Conservation (phyloP, 1,140 invertebrate species). For the Diorhabda elongata region DNA sequence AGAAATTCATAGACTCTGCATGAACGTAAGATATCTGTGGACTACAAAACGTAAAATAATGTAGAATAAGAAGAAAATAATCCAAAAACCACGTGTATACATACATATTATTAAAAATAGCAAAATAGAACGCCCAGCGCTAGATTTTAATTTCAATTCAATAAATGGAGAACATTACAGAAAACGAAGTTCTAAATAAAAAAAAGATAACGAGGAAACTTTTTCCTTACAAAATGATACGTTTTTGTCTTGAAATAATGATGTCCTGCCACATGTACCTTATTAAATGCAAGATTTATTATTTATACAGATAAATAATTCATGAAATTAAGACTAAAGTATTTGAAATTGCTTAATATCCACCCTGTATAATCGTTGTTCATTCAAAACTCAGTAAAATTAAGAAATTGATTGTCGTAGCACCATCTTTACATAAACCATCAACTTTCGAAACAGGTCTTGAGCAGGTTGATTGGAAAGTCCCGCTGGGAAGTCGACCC, state of each 20-base stretch:
- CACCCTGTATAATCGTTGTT: not conserved
- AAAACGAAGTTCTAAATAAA: no score
- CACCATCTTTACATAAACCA: not conserved
- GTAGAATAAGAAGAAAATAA: no score
- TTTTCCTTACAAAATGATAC: no score
- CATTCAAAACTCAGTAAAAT: not conserved
- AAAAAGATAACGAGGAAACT: no score
- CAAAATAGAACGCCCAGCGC: no score
- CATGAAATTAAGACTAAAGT: not conserved
- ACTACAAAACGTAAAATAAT: no score
- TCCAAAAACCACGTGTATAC: no score
- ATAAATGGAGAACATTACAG: no score
- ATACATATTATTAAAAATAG: no score
- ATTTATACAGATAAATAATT: not conserved
- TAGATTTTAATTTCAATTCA: no score
- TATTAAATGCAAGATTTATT: not conserved
- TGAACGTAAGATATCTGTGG: no score
- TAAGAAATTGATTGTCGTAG: not conserved
- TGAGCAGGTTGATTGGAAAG: constrained; percentile 20
- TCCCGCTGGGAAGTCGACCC: not conserved
- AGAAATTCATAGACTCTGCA: no score
- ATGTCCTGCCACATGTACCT: not conserved
- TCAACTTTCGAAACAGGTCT: constrained; percentile 7
- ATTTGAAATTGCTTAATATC: not conserved
- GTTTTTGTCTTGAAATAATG: not conserved